Evolutionary conservation across 2,797 vertebrate genomes (phyloP).

Genomic region (Siniperca obscura): DNA sequence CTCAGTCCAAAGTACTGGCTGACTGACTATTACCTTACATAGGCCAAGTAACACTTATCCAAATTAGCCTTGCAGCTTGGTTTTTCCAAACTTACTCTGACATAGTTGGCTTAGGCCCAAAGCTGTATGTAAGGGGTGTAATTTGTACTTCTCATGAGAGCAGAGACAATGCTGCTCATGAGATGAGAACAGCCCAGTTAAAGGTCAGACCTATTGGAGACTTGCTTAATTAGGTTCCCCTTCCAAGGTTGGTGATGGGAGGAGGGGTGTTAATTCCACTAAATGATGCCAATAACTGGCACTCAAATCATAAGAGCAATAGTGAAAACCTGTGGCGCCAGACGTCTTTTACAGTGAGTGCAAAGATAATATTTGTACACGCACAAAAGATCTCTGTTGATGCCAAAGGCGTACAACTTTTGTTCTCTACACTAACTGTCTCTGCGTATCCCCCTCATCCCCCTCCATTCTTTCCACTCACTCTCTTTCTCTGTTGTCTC

Average conservation of each 20-base stretch:
- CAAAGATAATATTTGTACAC: constrained; percentile 51
- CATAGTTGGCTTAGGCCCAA: constrained; percentile 3
- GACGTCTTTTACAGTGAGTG: constrained; percentile 7
- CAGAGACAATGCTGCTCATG: constrained; percentile 20
- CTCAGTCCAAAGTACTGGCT: background rate
- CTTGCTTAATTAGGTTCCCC: too few species aligned
- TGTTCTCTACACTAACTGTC: constrained; percentile 20
- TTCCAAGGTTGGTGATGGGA: too few species aligned
- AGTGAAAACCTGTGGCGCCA: constrained; percentile 20
- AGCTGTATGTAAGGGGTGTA: constrained; percentile 3
- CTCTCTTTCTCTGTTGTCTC: constrained; percentile 28
- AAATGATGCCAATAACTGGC: constrained; percentile 1
- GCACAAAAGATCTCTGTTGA: constrained; percentile 38
- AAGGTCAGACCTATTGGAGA: constrained; percentile 10
- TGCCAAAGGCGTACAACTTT: constrained; percentile 38
- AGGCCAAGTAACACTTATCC: background rate
- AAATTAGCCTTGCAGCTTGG: constrained; percentile 7
- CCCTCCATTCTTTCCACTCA: constrained; percentile 12
- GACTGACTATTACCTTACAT: background rate
- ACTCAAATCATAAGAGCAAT: background rate
- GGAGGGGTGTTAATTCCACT: background rate
- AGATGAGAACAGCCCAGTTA: constrained; percentile 18
- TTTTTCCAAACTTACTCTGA: constrained; percentile 2
- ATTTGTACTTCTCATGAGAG: constrained; percentile 8
- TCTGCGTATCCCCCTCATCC: background rate